phyloP scores from a whole-genome alignment of 2,888 invertebrate species.

The Agonum fuliginosum region DNA sequence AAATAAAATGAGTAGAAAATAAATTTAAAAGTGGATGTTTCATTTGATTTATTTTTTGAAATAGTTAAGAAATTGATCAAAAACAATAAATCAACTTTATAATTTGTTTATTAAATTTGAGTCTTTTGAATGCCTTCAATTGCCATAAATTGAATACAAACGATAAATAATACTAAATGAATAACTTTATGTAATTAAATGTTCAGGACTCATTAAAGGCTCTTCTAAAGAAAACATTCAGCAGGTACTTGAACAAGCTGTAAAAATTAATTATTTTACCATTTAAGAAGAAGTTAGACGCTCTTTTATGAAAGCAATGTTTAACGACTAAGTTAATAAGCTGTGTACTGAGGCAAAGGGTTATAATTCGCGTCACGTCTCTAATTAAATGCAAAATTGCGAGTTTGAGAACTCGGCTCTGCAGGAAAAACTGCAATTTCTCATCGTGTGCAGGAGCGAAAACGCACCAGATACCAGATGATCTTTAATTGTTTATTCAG shows the following conservation, averaged over 20 bases:
- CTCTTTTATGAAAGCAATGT: slow-evolving; percentile 28
- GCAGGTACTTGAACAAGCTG: neutral
- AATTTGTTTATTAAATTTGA: slow-evolving; percentile 9
- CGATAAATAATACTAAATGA: neutral
- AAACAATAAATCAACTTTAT: neutral
- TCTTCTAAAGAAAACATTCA: neutral
- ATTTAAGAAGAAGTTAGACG: slow-evolving; percentile 18
- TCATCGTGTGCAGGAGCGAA: neutral
- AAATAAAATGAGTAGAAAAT: too few species aligned
- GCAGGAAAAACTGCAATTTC: slow-evolving; percentile 16
- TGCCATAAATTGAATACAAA: slow-evolving; percentile 1
- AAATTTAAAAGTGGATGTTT: too few species aligned
- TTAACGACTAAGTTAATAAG: slow-evolving; percentile 31
- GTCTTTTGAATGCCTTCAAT: slow-evolving; percentile 17
- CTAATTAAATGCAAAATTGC: slow-evolving; percentile 57
- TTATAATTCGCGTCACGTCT: slow-evolving; percentile 49
- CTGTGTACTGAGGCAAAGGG: slow-evolving; percentile 6
- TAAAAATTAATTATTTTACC: slow-evolving; percentile 29
- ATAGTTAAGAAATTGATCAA: too few species aligned
- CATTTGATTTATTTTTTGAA: too few species aligned
- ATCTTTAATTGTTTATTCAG: too few species aligned
- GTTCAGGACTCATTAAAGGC: slow-evolving; percentile 11
- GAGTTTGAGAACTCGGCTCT: slow-evolving; percentile 42
- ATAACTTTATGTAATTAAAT: slow-evolving; percentile 28
- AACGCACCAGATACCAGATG: neutral